Evolutionary conservation across 2,113 vertebrate genomes (phyloP).

Genomic region (Rynchops niger): DNA sequence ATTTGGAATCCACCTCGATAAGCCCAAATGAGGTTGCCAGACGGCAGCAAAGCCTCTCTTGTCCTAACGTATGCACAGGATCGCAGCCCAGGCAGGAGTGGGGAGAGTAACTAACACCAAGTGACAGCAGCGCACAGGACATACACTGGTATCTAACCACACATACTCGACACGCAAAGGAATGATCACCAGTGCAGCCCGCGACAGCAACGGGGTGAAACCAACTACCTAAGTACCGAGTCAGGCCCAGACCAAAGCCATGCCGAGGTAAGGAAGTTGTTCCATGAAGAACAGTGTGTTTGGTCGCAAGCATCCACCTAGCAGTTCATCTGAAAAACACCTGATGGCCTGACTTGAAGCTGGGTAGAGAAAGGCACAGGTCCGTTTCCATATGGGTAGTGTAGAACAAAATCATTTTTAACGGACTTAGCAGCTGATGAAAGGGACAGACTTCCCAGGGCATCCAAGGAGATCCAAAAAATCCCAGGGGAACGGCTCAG

Average conservation of each 20-base stretch:
- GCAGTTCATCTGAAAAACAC: not conserved
- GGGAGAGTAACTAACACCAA: too few relatives aligned
- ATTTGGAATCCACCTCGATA: not conserved
- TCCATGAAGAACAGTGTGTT: too few relatives aligned
- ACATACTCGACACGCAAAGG: not conserved
- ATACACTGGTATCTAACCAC: not conserved
- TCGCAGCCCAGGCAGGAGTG: not conserved
- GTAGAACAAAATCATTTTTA: not conserved
- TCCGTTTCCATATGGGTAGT: not conserved
- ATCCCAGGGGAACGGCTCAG: not conserved
- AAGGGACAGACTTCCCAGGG: not conserved
- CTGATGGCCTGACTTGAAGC: not conserved
- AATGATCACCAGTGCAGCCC: too few relatives aligned
- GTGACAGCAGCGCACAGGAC: not conserved
- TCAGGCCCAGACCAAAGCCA: not conserved
- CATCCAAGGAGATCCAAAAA: not conserved
- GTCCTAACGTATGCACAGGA: accelerated
- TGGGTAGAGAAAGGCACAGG: not conserved
- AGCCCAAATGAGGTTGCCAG: not conserved
- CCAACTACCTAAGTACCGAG: accelerated
- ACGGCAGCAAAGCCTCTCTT: not conserved
- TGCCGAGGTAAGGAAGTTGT: not conserved
- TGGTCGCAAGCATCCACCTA: not conserved
- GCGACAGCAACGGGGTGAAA: not conserved
- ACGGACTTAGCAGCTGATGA: not conserved